phyloP scores from a whole-genome alignment of 2,888 invertebrate genomes.

The Willowsia nigromaculata region DNA sequence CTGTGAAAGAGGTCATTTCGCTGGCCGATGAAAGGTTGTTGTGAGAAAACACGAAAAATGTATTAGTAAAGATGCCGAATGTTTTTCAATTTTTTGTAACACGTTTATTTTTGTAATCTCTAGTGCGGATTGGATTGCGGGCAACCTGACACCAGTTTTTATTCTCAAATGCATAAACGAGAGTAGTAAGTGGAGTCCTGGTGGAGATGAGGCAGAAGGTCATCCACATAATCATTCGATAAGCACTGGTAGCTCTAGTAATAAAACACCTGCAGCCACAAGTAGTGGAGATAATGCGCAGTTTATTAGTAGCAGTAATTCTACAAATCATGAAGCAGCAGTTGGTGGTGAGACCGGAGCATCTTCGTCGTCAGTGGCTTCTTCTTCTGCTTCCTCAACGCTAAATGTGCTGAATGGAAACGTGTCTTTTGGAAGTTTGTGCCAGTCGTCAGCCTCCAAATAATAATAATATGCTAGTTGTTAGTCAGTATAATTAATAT shows the following conservation, averaged over 20 bases:
- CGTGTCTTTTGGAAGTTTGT: slow-evolving; percentile 60
- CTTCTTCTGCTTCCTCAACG: slow-evolving; percentile 15
- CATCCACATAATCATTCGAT: background rate
- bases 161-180: slow-evolving; percentile 74
- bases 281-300: background rate
- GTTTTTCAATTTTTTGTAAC: background rate
- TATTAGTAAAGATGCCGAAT: background rate
- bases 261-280: background rate
- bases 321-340: background rate
- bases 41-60: background rate
- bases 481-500: background rate
- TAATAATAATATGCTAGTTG: background rate
- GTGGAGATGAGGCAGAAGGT: background rate
- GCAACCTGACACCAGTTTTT: slow-evolving; percentile 76
- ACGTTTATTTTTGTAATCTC: slow-evolving; percentile 2
- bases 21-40: slow-evolving; percentile 77
- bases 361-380: background rate
- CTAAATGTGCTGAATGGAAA: slow-evolving; percentile 59
- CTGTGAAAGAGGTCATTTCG: slow-evolving; percentile 76
- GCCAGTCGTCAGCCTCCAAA: slow-evolving; percentile 55
- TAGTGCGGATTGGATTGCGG: slow-evolving; percentile 77
- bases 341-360: background rate
- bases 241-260: background rate
- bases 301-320: background rate
- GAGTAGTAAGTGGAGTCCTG: slow-evolving; percentile 49